phyloP scores from a whole-genome alignment of 1,140 invertebrate species.

The Drosophila teissieri region DNA sequence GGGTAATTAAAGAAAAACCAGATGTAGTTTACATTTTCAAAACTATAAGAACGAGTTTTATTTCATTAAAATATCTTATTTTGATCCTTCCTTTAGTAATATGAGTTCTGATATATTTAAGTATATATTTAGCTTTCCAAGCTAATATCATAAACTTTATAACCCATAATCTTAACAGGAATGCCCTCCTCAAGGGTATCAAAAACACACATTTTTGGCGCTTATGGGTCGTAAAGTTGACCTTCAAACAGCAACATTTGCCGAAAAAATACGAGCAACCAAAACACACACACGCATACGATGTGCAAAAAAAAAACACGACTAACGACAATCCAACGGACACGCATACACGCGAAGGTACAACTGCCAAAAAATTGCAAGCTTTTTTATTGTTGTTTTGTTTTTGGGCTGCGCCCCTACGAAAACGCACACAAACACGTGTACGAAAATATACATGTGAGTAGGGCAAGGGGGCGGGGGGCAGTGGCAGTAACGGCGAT shows the following conservation, averaged over 20 bases:
- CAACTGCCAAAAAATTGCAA: conserved; percentile 73
- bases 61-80: no score
- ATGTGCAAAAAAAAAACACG: conserved; percentile 62
- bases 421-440: conserved; percentile 25
- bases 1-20: no score
- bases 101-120: no score
- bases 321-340: conserved; percentile 40
- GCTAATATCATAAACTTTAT: background rate
- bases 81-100: no score
- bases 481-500: conserved; percentile 52
- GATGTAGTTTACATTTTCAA: no score
- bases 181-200: conserved; percentile 33
- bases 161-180: conserved; percentile 6
- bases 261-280: conserved; percentile 69
- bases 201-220: conserved; percentile 62
- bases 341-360: conserved; percentile 16
- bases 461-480: conserved; percentile 1
- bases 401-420: conserved; percentile 82
- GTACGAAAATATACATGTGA: conserved; percentile 1
- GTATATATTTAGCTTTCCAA: no score
- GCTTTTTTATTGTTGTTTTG: conserved; percentile 62
- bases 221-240: conserved; percentile 85
- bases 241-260: conserved; percentile 83
- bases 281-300: conserved; percentile 12
- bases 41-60: no score